These are phyloP conservation scores for Antigone vipio DNA, from an alignment of 2,113 vertebrate species.

Conservation along the genomic window DNA sequence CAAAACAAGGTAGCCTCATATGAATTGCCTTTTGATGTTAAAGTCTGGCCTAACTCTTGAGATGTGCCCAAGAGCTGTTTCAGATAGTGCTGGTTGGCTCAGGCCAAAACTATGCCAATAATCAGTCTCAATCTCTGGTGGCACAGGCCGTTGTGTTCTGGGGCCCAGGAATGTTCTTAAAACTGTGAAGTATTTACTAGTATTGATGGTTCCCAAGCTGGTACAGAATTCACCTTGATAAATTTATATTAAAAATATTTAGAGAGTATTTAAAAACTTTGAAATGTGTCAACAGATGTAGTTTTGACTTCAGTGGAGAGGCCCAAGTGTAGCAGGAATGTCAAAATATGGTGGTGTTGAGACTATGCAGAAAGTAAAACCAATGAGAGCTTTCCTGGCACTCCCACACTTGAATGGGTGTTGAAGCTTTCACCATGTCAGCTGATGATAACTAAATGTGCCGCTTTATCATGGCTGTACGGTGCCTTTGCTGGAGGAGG, in stretches of 20 bases:
- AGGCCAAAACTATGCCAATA: background rate
- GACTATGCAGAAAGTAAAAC: background rate
- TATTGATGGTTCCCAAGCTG: background rate
- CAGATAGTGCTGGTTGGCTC: background rate
- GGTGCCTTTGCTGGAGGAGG: fast-evolving
- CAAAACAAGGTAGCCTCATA: background rate
- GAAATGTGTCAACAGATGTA: background rate
- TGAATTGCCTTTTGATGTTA: background rate
- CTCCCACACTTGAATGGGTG: background rate
- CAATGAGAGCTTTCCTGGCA: background rate
- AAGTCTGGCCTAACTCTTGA: background rate
- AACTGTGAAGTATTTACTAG: background rate
- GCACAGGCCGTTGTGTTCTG: background rate
- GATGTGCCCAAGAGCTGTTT: background rate
- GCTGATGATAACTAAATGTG: background rate
- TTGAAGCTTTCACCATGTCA: background rate
- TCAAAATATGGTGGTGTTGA: background rate
- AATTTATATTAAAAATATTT: background rate
- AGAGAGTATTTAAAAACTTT: background rate
- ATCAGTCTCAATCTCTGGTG: background rate
- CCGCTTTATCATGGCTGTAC: background rate
- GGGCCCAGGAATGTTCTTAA: background rate
- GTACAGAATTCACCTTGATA: background rate
- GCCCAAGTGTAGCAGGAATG: background rate
- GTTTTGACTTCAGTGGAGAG: background rate